Base-by-base conservation (phyloP, 2,113 vertebrate genomes). In the Heloderma charlesbogerti region DNA sequence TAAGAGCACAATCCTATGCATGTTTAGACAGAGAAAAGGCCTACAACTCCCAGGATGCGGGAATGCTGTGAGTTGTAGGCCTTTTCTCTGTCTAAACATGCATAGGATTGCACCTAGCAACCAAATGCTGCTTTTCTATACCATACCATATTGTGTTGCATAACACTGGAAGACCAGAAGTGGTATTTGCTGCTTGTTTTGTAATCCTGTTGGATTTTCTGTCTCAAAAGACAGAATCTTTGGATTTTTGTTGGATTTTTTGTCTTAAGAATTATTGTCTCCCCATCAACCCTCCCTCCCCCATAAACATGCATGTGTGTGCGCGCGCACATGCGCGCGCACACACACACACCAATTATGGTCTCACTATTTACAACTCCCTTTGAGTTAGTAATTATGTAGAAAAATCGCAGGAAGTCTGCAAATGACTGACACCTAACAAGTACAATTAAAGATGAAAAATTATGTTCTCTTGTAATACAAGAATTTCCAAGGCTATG, bases 301-400 rank as follows among this genome's bases (percentile, higher is more conserved):
- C 3, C 48, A 29, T 82, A 7, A 10, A 34, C 48, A n/a, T 16
- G 72, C 45, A 37, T 22, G 69, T 1, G 29, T 4, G 12, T 3
- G 29, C 27, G 10, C 15, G 27, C 31, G 57, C 45, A 69, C 6
- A 57, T 5, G 9, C 1, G 27, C 37, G 25, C 16, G 27, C 34
- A 48, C 34, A 78, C 74, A 29, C n/a, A 69, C 34, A 27, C 66
- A 12, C 20, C 72, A 90, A 85, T 90, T 84, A 90, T 15, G n/a
- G 81, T 45, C 78, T 84, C 60, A 57, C 48, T 69, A 88, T 84
- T 81, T 80, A 79, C 60, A 79, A 88, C 48, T 18, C 72, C 10
- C 48, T 91, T 88, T 88, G 90, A 88, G 63, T 83, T 84, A 84
- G 57, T 66, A 45, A 91, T 91, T 91, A 83, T 29, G 45, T 67